Evolutionary conservation across 2,797 vertebrate species (phyloP).

Genomic region (Cyprinella venusta): DNA sequence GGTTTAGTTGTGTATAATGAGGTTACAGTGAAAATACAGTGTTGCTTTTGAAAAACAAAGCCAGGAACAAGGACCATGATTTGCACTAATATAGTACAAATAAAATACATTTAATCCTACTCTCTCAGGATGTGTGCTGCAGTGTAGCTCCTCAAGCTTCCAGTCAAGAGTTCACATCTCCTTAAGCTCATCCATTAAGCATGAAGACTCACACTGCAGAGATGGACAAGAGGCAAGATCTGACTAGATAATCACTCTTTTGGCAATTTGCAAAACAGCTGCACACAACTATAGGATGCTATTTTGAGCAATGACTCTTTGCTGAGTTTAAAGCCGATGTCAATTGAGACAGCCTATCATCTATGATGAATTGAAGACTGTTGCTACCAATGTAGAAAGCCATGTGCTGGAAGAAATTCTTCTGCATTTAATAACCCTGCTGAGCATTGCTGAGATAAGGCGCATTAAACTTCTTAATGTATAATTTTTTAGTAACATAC

Average conservation of each 20-base stretch:
- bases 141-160: not conserved
- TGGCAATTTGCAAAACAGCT: not conserved
- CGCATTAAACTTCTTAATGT: not conserved
- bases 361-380: not conserved
- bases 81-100: not conserved
- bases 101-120: slow-evolving; percentile 3
- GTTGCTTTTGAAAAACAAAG: slow-evolving; percentile 6
- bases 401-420: not conserved
- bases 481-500: not conserved
- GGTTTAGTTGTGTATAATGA: not conserved
- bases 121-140: not conserved
- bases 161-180: slow-evolving; percentile 11
- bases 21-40: not conserved
- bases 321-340: not conserved
- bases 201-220: not conserved
- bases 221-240: not conserved
- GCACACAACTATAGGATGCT: not conserved
- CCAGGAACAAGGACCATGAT: not conserved
- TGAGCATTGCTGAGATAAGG: not conserved
- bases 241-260: slow-evolving; percentile 2
- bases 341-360: not conserved
- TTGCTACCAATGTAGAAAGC: not conserved
- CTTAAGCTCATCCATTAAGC: slow-evolving; percentile 13
- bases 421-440: not conserved
- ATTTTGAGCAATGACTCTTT: not conserved